phyloP scores from a whole-genome alignment of 2,113 vertebrate genomes.

The Lonchura striata region DNA sequence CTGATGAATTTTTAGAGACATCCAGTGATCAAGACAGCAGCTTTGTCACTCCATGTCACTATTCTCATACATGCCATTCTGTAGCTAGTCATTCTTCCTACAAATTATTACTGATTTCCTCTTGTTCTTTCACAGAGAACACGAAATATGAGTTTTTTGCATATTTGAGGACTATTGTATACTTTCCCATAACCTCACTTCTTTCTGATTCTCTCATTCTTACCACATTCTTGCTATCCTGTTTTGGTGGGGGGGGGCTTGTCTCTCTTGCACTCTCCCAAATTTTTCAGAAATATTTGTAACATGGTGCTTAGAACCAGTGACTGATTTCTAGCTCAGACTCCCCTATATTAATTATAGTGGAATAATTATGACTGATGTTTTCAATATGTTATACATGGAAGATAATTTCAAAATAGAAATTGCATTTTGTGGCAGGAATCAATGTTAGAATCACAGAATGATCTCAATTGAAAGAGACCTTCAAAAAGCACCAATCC shows the following conservation, averaged over 20 bases:
- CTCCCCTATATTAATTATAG: not conserved
- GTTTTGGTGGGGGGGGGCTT: rapidly evolving
- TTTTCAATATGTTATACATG: not conserved
- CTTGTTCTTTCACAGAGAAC: not conserved
- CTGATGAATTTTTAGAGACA: not conserved
- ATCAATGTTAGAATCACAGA: rapidly evolving
- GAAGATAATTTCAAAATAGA: not conserved
- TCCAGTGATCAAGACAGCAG: not conserved
- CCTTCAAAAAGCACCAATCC: not conserved
- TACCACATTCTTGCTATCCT: not conserved
- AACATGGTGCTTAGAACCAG: not conserved
- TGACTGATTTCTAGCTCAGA: not conserved
- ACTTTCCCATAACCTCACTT: not conserved
- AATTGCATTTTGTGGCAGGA: not conserved
- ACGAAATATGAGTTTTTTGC: not conserved
- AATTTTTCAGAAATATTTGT: not conserved
- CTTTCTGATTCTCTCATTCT: not conserved
- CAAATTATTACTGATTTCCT: not conserved
- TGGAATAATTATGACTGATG: not conserved
- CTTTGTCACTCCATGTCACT: not conserved
- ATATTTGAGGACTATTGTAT: not conserved
- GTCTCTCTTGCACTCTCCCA: not conserved
- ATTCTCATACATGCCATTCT: not conserved
- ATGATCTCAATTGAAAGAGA: not conserved
- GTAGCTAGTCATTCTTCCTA: not conserved